Evolutionary conservation across 2,113 vertebrate species (phyloP), one percentile per base, ranked within the genome.

Genomic region (Micronisus gabar): DNA sequence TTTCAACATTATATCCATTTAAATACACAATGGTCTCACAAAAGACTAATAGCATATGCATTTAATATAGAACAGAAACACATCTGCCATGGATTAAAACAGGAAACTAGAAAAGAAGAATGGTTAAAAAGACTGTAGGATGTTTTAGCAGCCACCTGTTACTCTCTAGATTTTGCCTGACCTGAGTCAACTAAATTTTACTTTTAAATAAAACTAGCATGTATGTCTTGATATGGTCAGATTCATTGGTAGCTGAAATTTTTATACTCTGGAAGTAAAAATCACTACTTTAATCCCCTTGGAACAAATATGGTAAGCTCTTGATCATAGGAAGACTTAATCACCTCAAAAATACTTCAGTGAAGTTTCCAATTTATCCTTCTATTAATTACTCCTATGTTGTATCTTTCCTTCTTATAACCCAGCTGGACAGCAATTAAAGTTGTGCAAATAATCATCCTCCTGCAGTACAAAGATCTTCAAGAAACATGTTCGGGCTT

Each of bases 331-430:
- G 84, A 97, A 97, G 90, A 91, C 72, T 92, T 85, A 93, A 94
- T 86, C 56, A 75, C 55, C 81, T 94, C 88, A 93, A 95, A 97
- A 98, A 95, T 91, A 93, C 78, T 79, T 95, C 94, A 95, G 50
- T 91, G 93, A 95, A 91, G 61, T 95, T 97, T 98, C 79, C 92
- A 94, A 96, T 97, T 97, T 96, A 95, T 97, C 96, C 96, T 97
- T 95, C 58, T 94, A 89, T 93, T 98, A 96, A 96, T 95, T 95
- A 94, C 86, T 97, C 82, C 86, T 95, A 83, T 96, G 94, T 90
- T 93, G 80, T 83, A 95, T 90, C 86, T 90, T 88, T 81, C 55
- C 67, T 85, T 95, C 78, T 93, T 95, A 96, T 87, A 93, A 90
- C 78, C 71, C 93, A 93, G 41, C 55, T 84, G 86, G 96, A 93